Evolutionary conservation across 2,113 vertebrate genomes (phyloP), one percentile per base, ranked within the genome.

Genomic region (Pygoscelis adeliae): DNA sequence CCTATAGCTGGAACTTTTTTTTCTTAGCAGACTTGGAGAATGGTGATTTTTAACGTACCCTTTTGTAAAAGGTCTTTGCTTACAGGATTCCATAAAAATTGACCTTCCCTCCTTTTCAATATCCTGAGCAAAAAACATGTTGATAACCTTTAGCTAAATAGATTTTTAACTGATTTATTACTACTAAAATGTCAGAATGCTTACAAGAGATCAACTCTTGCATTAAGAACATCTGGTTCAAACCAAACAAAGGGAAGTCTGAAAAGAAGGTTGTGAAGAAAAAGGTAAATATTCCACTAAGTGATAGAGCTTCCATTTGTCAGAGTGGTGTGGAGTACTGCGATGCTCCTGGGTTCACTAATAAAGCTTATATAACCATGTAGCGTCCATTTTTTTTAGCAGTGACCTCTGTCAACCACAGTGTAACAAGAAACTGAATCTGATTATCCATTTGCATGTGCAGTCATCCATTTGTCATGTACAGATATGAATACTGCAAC

Each of bases 121-220:
- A 50, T 30, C 5, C 22, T 36, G 17, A 21, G 55, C 11, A 82
- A 89, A 84, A 81, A 50, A 7, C 0, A 11, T 44, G 8, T 44
- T 72, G 42, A 66, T 89, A 59, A 74, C 36, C 65, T 87, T 69
- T 53, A 59, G 25, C 42, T 96, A 69, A 71, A 61, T 63, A 94
- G 72, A 85, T 89, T 72, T 77, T 91, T 61, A 76, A 63, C 65
- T 95, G 89, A 85, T 87, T 82, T 95, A 76, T 95, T 96, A 52
- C 71, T 73, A 12, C 47, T 84, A 15, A 79, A 87, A 83, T 85
- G 69, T 95, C 70, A 94, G 66, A 83, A 72, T 83, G 89, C 83
- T 89, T 89, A 76, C 52, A 95, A 91, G 77, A 69, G 82, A 76
- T 83, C 49, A 89, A 2, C 36, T 83, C 15, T 79, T 91, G 61